Percentiles rank a stretch among this genome's conserved stretches.
phyloP scores from a whole-genome alignment of 1,140 invertebrate species.

The Drosophila truncata region DNA sequence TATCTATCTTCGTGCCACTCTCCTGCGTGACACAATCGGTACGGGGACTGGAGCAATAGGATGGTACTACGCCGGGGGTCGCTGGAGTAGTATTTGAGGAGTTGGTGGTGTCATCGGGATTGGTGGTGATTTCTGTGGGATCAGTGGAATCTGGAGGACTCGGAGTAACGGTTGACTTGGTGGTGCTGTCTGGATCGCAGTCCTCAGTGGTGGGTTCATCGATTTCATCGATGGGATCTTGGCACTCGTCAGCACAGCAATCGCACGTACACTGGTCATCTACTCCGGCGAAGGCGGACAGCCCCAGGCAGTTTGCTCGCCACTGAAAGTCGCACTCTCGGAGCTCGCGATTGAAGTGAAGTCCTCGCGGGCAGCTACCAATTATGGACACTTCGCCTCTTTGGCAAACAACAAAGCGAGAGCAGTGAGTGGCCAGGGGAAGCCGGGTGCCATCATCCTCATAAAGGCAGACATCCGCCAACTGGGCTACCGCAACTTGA shows the following conservation, averaged over 20 bases:
- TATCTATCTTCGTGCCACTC: conserved; percentile 9
- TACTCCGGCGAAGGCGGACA: conserved; percentile 31
- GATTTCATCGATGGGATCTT: conserved; percentile 1
- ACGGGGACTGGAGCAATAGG: conserved; percentile 37
- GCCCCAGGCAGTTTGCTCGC: conserved; percentile 55
- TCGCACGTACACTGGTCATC: conserved; percentile 53
- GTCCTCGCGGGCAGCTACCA: conserved; percentile 57
- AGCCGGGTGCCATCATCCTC: conserved; percentile 52
- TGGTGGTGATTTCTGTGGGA: not conserved
- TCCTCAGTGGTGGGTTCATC: conserved; percentile 18
- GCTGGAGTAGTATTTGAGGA: conserved; percentile 12
- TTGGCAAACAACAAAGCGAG: conserved; percentile 52
- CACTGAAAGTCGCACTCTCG: conserved; percentile 71
- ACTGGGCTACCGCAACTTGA: conserved; percentile 19
- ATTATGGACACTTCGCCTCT: conserved; percentile 43
- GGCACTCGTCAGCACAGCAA: conserved; percentile 61
- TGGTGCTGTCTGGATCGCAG: conserved; percentile 7
- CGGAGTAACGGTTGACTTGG: not conserved
- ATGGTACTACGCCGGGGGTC: conserved; percentile 18
- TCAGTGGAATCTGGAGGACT: conserved; percentile 10
- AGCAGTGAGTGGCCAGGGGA: conserved; percentile 42
- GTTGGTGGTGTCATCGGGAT: conserved; percentile 1
- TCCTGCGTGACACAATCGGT: conserved; percentile 17
- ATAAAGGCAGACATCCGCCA: conserved; percentile 35
- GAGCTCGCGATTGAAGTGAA: conserved; percentile 63